Evolutionary conservation across 2,888 invertebrate genomes (phyloP), one percentile per base, ranked within the genome.

Genomic region (Tyria jacobaeae): DNA sequence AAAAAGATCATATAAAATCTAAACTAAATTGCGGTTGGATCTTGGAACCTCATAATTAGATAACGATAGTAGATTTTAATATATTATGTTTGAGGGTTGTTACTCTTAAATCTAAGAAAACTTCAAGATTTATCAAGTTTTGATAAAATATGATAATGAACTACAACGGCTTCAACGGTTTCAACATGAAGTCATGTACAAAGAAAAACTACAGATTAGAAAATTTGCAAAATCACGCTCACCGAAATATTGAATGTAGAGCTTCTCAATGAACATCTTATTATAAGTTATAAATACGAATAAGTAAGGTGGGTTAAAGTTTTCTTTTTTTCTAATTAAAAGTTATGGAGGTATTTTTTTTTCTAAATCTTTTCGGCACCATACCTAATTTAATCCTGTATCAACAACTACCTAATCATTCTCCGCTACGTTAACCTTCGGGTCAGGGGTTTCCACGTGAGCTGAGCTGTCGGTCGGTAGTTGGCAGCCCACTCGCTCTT

Each of bases 391-490:
- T 66, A 63, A 55, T 60, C 52, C 53, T 52, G 41, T 65, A 75
- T 76, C 73, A 74, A 68, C 78, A 79, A 79, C 79, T 75, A 76
- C 66, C 76, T 71, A 79, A 78, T 80, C 80, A 75, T 71, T 65
- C 74, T 69, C 70, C 71, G 74, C 78, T 76, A 83, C 78, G 81
- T 82, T 82, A 85, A 83, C 83, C 86, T 70, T 57, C 67, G 74
- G 86, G 85, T 80, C 79, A 80, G 63, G 67, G 78, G 70, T 70
- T 57, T 65, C 78, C 71, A 74, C 75, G 67, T 73, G 74, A 73
- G 76, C 73, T 76, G 64, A 66, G 75, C 71, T 62, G 74, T 79
- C 78, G 82, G 87, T 83, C 89, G 83, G 91, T 89, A 91, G 91
- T 89, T 86, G 75, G 78, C 76, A 80, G 71, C 64, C 78, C 84